Base-by-base conservation (phyloP, 2,888 invertebrate genomes). In the Machimus atricapillus region DNA sequence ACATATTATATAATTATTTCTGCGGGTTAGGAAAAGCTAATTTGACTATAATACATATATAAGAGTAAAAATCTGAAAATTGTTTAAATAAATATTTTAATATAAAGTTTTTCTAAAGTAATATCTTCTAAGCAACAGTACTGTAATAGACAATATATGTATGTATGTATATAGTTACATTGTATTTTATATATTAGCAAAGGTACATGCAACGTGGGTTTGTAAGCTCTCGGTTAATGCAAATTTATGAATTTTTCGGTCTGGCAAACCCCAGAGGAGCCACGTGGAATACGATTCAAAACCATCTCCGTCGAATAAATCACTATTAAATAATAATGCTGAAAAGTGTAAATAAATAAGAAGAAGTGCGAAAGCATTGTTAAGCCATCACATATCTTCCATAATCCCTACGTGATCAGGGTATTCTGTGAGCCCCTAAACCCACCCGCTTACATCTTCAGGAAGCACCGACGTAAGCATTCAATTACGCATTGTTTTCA, bases 401-500 rank as follows among this genome's bases (percentile, higher is more conserved):
- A n/a, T 74, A 85, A 74, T 85, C 85, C 85, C 27, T 85, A 85
- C 85, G 85, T 85, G 85, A 73, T 74, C 85, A 27, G 85, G 40
- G 46, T 85, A 85, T 56, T 85, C n/a, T 31, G 74, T 16, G n/a
- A 34, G 8, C 66, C 19, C 82, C 82, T 12, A 83, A 83, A 37
- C 82, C 58, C 37, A 37, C 82, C 58, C 37, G 82, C 82, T 58
- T 74, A 85, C 46, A 85, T 85, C 85, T 85, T 27, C 27, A 43
- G 46, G 46, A 74, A 86, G 56, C 86, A 86, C 82, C 83, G 82
- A 83, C 74, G 58, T 87, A 87, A 81, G 86, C 87, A 87, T 87
- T 87, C 87, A 87, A 87, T 87, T 87, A 87, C 86, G 86, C 87
- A 87, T 87, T 87, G 87, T 87, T 87, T 87, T 87, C 87, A 87